Percentiles rank a stretch among this genome's conserved stretches.
These are phyloP conservation scores for Hydrozoanthus gracilis DNA, from an alignment of 92 coral and sea anemone genomes.

Conservation along the genomic window DNA sequence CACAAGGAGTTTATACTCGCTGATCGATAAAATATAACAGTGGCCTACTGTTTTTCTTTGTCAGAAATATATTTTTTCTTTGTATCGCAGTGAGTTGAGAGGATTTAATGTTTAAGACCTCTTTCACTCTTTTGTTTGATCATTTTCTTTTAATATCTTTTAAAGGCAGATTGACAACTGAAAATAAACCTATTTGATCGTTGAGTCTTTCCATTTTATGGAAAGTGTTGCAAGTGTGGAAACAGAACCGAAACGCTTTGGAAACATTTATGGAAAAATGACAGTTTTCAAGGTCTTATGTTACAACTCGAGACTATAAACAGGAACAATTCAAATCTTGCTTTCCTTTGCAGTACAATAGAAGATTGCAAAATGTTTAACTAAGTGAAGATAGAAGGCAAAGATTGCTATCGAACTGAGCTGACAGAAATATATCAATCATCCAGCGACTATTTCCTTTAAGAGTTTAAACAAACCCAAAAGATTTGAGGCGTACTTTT, in stretches of 20 bases:
- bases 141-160: constrained; percentile 20
- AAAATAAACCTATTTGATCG: constrained; percentile 30
- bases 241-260: not conserved
- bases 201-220: not conserved
- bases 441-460: constrained; percentile 32
- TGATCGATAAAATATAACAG: not conserved
- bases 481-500: not conserved
- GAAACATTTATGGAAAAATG: not conserved
- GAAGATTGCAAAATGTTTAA: constrained; percentile 7
- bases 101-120: not conserved
- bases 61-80: not conserved
- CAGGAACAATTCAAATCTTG: constrained; percentile 3
- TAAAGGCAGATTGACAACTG: constrained; percentile 16
- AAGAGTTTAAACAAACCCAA: constrained; percentile 5
- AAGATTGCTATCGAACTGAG: constrained; percentile 1
- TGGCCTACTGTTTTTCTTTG: constrained; percentile 23
- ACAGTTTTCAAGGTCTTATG: not conserved
- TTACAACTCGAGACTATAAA: not conserved
- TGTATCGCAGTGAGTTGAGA: not conserved
- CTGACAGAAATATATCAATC: constrained; percentile 5
- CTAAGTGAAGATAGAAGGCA: constrained; percentile 3
- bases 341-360: constrained; percentile 13
- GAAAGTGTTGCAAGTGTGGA: not conserved
- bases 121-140: constrained; percentile 1
- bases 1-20: not conserved